Base-by-base conservation (phyloP, 2,113 vertebrate genomes). In the Arothron firmamentum region DNA sequence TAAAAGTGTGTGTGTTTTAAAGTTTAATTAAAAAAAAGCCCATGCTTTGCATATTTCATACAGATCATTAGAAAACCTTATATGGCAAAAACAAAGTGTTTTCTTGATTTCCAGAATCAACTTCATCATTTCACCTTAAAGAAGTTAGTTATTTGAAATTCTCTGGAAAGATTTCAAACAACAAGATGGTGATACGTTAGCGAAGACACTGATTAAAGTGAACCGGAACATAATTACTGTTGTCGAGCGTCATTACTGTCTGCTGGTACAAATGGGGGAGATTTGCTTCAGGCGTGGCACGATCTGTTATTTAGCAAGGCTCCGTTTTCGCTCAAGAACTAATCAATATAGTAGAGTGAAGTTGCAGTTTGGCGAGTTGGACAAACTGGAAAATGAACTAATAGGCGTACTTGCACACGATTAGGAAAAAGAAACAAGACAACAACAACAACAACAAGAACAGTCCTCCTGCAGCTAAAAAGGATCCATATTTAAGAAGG, bases 261-360 rank as follows among this genome's bases (percentile, higher is more conserved):
- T 61, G 11, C 38, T 43, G 45, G 23, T 21, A 5, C 21, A 46
- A 47, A 45, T 21, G 1, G 21, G 65, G 19, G 5, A 51, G 6
- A 38, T 23, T 64, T 16, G 52, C 28, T 31, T 31, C 57, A 52
- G 16, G n/a, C n/a, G 16, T 34, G 16, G 48, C 28, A 19, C 16
- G 6, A 38, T 9, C 34, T 38, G 51, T 47, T 56, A 41, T 42
- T 70, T 13, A 64, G n/a, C 43, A 25, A 50, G 17, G 62, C 54
- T 45, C 42, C 21, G 51, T 18, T 31, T 19, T 20, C 7, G 41
- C 28, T 38, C 4, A 38, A 47, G 57, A 34, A 13, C 20, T 21
- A 41, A 61, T 70, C 49, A 55, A 43, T 59, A 52, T 38, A 38
- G 25, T 28, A 7, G 19, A 52, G 50, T 9, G n/a, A 55, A n/a